phyloP scores from a whole-genome alignment of 2,888 invertebrate species.

The Gisinianus flammeolus region DNA sequence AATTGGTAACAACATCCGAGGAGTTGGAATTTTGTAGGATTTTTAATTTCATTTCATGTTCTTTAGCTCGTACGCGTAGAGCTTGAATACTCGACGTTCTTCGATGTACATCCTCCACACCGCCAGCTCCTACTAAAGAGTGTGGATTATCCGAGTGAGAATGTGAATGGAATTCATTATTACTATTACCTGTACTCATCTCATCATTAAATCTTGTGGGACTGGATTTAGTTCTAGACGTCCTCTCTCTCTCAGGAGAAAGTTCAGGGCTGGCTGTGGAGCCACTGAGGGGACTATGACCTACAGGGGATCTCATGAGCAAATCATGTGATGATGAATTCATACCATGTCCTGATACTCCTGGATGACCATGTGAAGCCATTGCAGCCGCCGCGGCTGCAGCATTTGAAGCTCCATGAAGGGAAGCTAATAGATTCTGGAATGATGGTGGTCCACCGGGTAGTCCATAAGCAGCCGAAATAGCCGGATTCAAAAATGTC shows the following conservation, averaged over 20 bases:
- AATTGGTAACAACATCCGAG: slow-evolving; percentile 39
- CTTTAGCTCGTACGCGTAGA: slow-evolving; percentile 83
- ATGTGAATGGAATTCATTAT: slow-evolving; percentile 32
- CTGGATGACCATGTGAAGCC: slow-evolving; percentile 29
- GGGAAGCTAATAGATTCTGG: slow-evolving; percentile 82
- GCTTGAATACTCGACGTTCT: slow-evolving; percentile 87
- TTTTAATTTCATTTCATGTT: slow-evolving; percentile 84
- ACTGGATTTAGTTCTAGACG: slow-evolving; percentile 40
- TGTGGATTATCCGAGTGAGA: slow-evolving; percentile 19
- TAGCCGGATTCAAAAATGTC: slow-evolving; percentile 65
- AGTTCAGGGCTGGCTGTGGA: slow-evolving; percentile 52
- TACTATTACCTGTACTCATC: slow-evolving; percentile 27
- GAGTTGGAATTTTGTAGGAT: slow-evolving; percentile 39
- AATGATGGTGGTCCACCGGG: slow-evolving; percentile 72
- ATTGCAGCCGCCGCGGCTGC: slow-evolving; percentile 54
- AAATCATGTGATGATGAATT: slow-evolving; percentile 30
- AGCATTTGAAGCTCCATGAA: slow-evolving; percentile 59
- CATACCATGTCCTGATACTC: slow-evolving; percentile 19
- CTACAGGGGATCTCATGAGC: slow-evolving; percentile 35
- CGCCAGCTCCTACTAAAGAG: slow-evolving; percentile 63
- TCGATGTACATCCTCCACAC: slow-evolving; percentile 81
- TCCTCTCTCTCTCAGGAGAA: slow-evolving; percentile 47
- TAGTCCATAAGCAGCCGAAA: slow-evolving; percentile 70
- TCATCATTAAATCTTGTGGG: slow-evolving; percentile 37
- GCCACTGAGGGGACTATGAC: slow-evolving; percentile 34